Evolutionary conservation across 2,888 invertebrate genomes (phyloP).

Genomic region (Linyphia triangularis): DNA sequence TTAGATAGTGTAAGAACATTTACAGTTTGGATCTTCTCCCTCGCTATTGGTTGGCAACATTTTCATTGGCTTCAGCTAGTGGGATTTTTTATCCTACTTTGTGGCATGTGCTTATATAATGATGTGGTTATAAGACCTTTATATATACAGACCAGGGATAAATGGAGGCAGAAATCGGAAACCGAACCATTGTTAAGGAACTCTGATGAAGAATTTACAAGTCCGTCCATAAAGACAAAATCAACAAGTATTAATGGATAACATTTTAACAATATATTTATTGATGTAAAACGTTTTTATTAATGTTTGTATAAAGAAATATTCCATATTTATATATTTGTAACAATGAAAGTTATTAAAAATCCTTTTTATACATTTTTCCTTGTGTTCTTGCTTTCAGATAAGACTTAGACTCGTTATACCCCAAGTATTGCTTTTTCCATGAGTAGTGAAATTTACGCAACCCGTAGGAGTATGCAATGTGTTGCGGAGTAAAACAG

Average conservation of each 20-base stretch:
- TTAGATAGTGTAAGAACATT: conserved; percentile 92
- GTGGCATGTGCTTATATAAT: conserved; percentile 92
- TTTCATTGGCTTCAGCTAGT: conserved; percentile 89
- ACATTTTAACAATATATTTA: background rate
- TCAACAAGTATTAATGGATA: conserved; percentile 47
- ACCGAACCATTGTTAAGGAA: conserved; percentile 44
- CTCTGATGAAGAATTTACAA: conserved; percentile 58
- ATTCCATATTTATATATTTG: background rate
- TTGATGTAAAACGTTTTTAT: conserved; percentile 20
- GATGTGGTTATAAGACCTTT: conserved; percentile 79
- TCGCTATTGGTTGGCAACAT: conserved; percentile 87
- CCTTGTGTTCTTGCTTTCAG: background rate
- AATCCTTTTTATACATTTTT: background rate
- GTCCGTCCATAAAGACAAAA: conserved; percentile 5
- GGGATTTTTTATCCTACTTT: conserved; percentile 87
- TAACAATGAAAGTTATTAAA: background rate
- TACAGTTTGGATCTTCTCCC: conserved; percentile 92
- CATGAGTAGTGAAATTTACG: conserved; percentile 57
- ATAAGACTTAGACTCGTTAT: conserved; percentile 23
- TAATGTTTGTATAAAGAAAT: conserved; percentile 15
- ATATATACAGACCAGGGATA: conserved; percentile 6
- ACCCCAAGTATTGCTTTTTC: conserved; percentile 45
- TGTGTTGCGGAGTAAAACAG: background rate
- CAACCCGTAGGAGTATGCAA: conserved; percentile 18
- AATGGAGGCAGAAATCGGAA: background rate